A percentile compares a stretch with the other conserved stretches of the same genome.
Evolutionary conservation across 1,140 invertebrate species (phyloP).

Genomic region (Heterodera carotae): DNA sequence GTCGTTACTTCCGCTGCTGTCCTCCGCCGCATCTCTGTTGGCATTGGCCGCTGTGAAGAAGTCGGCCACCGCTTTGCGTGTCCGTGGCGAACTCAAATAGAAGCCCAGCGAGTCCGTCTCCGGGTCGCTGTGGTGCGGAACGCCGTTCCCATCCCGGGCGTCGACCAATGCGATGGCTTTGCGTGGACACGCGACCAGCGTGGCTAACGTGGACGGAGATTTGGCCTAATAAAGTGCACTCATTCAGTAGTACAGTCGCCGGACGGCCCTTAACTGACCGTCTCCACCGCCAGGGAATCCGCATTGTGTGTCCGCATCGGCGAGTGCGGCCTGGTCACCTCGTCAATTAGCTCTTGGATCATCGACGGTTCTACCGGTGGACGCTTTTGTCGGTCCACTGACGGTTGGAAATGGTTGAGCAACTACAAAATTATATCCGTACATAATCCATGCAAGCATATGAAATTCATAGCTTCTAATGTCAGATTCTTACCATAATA

Average conservation of each 20-base stretch:
- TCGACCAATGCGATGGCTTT: conserved; percentile 8
- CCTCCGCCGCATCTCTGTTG: neutral
- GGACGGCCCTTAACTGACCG: neutral
- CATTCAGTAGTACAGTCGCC: neutral
- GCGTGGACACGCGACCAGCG: conserved; percentile 11
- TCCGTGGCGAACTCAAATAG: conserved; percentile 38
- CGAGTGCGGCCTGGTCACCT: conserved; percentile 38
- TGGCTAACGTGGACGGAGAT: conserved; percentile 14
- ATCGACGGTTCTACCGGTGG: conserved; percentile 26
- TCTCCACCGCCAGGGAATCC: conserved; percentile 22
- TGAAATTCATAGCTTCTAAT: too few species aligned
- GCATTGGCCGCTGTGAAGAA: neutral
- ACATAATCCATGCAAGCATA: too few species aligned
- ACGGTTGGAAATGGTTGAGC: conserved; percentile 42
- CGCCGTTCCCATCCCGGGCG: conserved; percentile 3
- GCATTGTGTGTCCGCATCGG: conserved; percentile 33
- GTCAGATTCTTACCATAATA: conserved; percentile 37
- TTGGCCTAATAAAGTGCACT: conserved; percentile 19
- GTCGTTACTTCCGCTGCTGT: neutral
- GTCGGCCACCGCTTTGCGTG: conserved; percentile 16
- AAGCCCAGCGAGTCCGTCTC: conserved; percentile 45
- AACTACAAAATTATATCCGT: conserved; percentile 35
- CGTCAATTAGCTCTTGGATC: conserved; percentile 45
- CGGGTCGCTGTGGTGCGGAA: conserved; percentile 29
- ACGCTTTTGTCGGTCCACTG: conserved; percentile 20